A percentile compares a stretch with the other conserved stretches of the same genome.
Evolutionary conservation across 2,113 vertebrate species (phyloP).

Genomic region (Cololabis saira): DNA sequence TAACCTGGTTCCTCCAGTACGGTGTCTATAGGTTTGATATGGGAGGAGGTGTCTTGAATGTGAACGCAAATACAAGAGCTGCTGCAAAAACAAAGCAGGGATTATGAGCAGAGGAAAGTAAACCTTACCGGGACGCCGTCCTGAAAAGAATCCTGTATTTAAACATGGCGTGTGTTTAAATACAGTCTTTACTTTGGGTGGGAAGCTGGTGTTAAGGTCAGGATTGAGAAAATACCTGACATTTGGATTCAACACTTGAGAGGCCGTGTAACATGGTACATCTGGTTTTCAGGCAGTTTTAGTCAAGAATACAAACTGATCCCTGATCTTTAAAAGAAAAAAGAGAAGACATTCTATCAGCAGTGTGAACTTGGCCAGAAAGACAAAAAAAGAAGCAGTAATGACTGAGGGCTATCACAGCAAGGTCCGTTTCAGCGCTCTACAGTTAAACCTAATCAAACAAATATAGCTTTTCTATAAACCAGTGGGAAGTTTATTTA

Average conservation of each 20-base stretch:
- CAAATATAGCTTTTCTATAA: slow-evolving; percentile 44
- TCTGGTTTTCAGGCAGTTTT: slow-evolving; percentile 27
- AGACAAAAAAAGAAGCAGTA: background rate
- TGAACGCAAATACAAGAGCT: slow-evolving; percentile 61
- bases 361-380: slow-evolving; percentile 23
- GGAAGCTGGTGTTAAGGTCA: slow-evolving; percentile 38
- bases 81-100: slow-evolving; percentile 66
- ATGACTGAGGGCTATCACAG: slow-evolving; percentile 19
- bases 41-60: slow-evolving; percentile 46
- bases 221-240: slow-evolving; percentile 44
- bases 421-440: slow-evolving; percentile 16
- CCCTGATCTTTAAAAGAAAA: slow-evolving; percentile 25
- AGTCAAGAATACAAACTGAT: slow-evolving; percentile 40
- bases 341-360: slow-evolving; percentile 27
- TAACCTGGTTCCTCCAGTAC: slow-evolving; percentile 53
- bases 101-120: slow-evolving; percentile 56
- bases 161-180: slow-evolving; percentile 34
- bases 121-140: slow-evolving; percentile 40
- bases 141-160: slow-evolving; percentile 32
- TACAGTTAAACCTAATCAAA: slow-evolving; percentile 49
- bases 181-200: slow-evolving; percentile 16
- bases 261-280: slow-evolving; percentile 1
- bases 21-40: slow-evolving; percentile 51
- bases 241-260: slow-evolving; percentile 22
- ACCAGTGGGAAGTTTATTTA: slow-evolving; percentile 57